Percentiles rank a stretch among this genome's conserved stretches.
phyloP scores from a whole-genome alignment of 1,140 invertebrate species.

The Stegodyphus dumicola region DNA sequence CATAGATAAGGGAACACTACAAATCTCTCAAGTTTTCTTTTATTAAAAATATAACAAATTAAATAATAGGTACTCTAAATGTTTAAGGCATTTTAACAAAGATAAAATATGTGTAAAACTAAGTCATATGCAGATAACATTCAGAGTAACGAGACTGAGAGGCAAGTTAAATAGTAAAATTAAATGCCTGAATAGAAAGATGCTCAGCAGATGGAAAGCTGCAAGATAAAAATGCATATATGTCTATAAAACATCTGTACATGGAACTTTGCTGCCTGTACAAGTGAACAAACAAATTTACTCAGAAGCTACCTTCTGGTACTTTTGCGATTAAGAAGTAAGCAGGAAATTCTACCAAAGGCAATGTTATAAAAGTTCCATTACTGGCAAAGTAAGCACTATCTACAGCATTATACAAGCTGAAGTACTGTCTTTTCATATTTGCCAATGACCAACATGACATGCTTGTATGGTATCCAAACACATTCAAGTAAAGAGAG shows the following conservation, averaged over 20 bases:
- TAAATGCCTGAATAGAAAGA: neutral
- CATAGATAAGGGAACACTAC: no score
- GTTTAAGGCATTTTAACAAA: no score
- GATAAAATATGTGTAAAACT: no score
- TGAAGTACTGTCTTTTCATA: conserved; percentile 10
- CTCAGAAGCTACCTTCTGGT: neutral
- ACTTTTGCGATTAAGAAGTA: conserved; percentile 34
- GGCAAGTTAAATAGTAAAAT: neutral
- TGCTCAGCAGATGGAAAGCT: conserved; percentile 9
- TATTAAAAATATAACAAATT: no score
- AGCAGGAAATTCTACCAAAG: conserved; percentile 42
- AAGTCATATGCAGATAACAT: neutral
- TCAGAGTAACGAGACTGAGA: neutral
- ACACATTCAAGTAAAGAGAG: neutral
- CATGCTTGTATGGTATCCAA: conserved; percentile 10
- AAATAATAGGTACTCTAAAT: no score
- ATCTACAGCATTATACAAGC: conserved; percentile 20
- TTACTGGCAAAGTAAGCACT: conserved; percentile 36
- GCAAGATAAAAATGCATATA: conserved; percentile 9
- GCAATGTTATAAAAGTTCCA: conserved; percentile 25
- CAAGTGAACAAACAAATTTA: conserved; percentile 34
- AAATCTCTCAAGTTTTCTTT: no score
- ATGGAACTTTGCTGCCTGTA: conserved; percentile 42
- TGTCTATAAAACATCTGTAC: conserved; percentile 54
- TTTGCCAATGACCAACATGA: neutral